phyloP scores from a whole-genome alignment of 2,888 invertebrate species.

The Ametastegia equiseti region DNA sequence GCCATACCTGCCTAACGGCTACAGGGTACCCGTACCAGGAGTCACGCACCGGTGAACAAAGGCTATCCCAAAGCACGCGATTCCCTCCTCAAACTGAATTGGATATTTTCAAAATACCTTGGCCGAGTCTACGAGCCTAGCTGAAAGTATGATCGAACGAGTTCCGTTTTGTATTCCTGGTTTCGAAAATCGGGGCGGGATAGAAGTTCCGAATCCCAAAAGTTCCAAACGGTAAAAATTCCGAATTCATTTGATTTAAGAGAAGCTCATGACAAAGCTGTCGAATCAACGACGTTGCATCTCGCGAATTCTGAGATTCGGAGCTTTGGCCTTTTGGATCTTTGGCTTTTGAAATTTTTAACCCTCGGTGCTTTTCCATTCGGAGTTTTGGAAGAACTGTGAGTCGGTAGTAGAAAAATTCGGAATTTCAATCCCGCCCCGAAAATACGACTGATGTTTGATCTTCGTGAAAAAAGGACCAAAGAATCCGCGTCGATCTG shows the following conservation, averaged over 20 bases:
- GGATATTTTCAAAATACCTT: constrained; percentile 39
- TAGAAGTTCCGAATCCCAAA: too few species aligned
- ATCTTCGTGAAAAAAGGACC: neutral
- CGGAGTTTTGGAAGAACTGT: too few species aligned
- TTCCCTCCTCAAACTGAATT: constrained; percentile 18
- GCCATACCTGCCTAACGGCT: constrained; percentile 10
- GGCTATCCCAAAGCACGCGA: constrained; percentile 31
- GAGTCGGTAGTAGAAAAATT: neutral
- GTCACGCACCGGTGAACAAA: constrained; percentile 41
- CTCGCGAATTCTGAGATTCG: too few species aligned
- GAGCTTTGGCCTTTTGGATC: too few species aligned
- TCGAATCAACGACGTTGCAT: too few species aligned
- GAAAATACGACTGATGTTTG: constrained; percentile 13
- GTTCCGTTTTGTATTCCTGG: too few species aligned
- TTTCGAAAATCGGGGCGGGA: too few species aligned
- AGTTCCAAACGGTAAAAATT: too few species aligned
- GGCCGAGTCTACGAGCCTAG: neutral
- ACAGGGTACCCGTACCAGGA: neutral
- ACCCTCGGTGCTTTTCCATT: too few species aligned
- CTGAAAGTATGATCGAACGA: neutral
- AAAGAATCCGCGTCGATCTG: neutral
- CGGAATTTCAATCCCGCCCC: neutral
- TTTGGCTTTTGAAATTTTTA: too few species aligned
- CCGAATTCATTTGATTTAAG: too few species aligned
- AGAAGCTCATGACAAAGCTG: too few species aligned